Evolutionary conservation across 2,113 vertebrate species (phyloP).

Genomic region (Boleophthalmus pectinirostris): DNA sequence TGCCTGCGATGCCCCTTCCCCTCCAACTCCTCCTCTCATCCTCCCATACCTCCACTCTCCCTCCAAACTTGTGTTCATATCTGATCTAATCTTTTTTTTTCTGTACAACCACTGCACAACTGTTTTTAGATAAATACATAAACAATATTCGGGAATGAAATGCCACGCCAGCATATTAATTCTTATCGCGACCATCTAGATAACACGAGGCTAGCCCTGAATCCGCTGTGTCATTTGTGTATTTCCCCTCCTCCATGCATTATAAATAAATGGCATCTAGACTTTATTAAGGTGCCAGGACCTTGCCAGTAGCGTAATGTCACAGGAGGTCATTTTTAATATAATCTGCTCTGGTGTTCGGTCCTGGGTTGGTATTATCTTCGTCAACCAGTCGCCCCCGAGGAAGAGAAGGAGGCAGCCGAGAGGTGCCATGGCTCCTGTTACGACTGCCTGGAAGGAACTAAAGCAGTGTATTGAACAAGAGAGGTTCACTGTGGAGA

Average conservation of each 20-base stretch:
- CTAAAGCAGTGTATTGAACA: slow-evolving; percentile 66
- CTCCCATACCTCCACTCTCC: slow-evolving; percentile 64
- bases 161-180: slow-evolving; percentile 55
- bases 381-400: slow-evolving; percentile 71
- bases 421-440: slow-evolving; percentile 66
- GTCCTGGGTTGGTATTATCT: slow-evolving; percentile 72
- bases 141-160: slow-evolving; percentile 30
- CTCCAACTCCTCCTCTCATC: slow-evolving; percentile 20
- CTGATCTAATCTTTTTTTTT: slow-evolving; percentile 67
- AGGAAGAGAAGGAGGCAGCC: slow-evolving; percentile 57
- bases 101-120: slow-evolving; percentile 20
- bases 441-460: slow-evolving; percentile 73
- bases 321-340: slow-evolving; percentile 80
- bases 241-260: slow-evolving; percentile 57
- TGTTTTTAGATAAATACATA: slow-evolving; percentile 24
- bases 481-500: slow-evolving; percentile 70
- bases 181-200: slow-evolving; percentile 53
- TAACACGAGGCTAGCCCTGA: slow-evolving; percentile 44
- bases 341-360: slow-evolving; percentile 60
- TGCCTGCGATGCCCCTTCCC: slow-evolving; percentile 53
- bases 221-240: slow-evolving; percentile 57
- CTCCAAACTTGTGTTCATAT: slow-evolving; percentile 85
- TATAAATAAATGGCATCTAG: slow-evolving; percentile 72
- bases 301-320: slow-evolving; percentile 71
- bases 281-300: slow-evolving; percentile 66